Conservation (phyloP, 23 tunicate genomes). For the Corella eumyota region DNA sequence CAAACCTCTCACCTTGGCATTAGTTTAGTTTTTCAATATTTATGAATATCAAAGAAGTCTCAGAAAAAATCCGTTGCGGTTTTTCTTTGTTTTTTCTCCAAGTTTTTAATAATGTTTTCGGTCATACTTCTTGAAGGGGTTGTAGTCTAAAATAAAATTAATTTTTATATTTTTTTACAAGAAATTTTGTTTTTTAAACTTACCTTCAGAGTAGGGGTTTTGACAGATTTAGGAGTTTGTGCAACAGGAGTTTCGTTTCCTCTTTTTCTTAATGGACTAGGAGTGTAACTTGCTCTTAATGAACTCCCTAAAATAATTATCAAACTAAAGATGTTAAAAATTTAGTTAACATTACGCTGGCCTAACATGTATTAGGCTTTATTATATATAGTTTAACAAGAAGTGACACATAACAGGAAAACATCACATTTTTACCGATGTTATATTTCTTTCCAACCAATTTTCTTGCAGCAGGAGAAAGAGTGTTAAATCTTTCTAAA, state of each 20-base stretch:
- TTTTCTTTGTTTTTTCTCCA: conserved; percentile 42
- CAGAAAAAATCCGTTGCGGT: conserved; percentile 64
- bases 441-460: conserved; percentile 51
- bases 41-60: no score
- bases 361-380: no score
- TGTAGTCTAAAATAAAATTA: conserved; percentile 17
- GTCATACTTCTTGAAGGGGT: conserved; percentile 41
- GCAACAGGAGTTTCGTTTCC: conserved; percentile 64
- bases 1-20: no score
- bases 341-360: no score
- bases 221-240: no score
- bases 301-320: no score
- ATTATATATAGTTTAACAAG: background rate
- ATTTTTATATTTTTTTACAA: no score
- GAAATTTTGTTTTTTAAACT: no score
- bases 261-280: conserved; percentile 30
- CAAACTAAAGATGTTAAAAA: no score
- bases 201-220: conserved; percentile 38
- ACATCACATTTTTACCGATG: conserved; percentile 21
- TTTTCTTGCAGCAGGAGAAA: conserved; percentile 81
- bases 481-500: conserved; percentile 46
- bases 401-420: background rate
- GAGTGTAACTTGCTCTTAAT: conserved; percentile 75
- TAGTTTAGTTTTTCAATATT: no score
- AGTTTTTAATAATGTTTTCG: conserved; percentile 60